Evolutionary conservation across 2,797 vertebrate genomes (phyloP).

Genomic region (Thripadectes ignobilis): DNA sequence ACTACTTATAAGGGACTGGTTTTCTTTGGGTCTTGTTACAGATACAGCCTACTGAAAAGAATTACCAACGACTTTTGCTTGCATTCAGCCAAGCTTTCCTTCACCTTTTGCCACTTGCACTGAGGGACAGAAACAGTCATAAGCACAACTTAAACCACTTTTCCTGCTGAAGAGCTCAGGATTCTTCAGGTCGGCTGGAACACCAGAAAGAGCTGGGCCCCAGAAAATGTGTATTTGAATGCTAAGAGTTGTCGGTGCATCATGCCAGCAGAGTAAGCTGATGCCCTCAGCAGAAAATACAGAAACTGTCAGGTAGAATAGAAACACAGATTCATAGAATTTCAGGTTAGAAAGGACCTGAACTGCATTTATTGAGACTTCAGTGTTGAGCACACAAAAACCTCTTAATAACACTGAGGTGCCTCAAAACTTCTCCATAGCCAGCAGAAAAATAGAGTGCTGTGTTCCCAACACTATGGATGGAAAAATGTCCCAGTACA

Average conservation of each 20-base stretch:
- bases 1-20: rapidly evolving
- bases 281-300: neutral
- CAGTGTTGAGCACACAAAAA: neutral
- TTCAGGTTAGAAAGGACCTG: neutral
- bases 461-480: conserved; percentile 78
- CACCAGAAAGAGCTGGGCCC: neutral
- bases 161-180: neutral
- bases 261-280: neutral
- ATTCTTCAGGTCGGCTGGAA: neutral
- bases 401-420: neutral
- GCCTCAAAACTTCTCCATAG: conserved; percentile 57
- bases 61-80: neutral
- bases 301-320: neutral
- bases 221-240: neutral
- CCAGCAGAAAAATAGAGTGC: conserved; percentile 69
- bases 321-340: neutral
- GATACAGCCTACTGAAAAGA: neutral
- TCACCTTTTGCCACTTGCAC: neutral
- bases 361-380: neutral
- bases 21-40: neutral
- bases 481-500: conserved; percentile 71
- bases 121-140: neutral
- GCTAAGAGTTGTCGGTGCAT: neutral
- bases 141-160: neutral
- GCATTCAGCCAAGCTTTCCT: neutral